Conservation (phyloP, 2,797 vertebrate genomes). For the Trichosurus vulpecula region DNA sequence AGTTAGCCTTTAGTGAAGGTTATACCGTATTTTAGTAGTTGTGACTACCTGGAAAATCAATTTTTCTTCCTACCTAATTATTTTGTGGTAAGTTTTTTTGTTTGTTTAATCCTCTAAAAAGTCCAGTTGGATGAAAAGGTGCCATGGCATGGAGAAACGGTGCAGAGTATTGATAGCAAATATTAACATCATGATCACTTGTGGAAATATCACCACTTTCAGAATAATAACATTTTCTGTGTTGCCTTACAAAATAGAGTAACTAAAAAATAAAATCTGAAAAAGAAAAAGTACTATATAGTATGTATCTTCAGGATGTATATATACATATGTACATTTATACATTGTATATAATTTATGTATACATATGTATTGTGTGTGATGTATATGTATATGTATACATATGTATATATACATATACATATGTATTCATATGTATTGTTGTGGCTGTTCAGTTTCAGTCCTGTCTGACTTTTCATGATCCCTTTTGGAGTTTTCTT, state of each 20-base stretch:
- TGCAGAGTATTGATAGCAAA: neutral
- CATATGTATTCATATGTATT: neutral
- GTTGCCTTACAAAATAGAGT: neutral
- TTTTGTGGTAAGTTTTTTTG: neutral
- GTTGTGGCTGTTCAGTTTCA: neutral
- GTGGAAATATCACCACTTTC: neutral
- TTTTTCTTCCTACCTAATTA: neutral
- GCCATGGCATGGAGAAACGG: neutral
- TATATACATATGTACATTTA: neutral
- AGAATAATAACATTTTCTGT: neutral
- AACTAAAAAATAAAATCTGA: neutral
- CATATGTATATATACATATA: too few species aligned
- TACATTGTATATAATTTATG: too few species aligned
- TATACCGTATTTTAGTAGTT: neutral
- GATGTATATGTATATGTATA: neutral
- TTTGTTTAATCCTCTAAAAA: neutral
- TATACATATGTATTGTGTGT: too few species aligned
- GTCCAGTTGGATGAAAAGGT: neutral
- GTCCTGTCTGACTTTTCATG: neutral
- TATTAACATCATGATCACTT: neutral
- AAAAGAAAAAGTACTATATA: neutral
- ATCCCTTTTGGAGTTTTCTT: neutral
- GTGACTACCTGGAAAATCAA: neutral
- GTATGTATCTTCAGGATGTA: neutral
- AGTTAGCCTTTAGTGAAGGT: neutral